Conservation (phyloP, 2,113 vertebrate genomes). For the Sclerurus mexicanus region DNA sequence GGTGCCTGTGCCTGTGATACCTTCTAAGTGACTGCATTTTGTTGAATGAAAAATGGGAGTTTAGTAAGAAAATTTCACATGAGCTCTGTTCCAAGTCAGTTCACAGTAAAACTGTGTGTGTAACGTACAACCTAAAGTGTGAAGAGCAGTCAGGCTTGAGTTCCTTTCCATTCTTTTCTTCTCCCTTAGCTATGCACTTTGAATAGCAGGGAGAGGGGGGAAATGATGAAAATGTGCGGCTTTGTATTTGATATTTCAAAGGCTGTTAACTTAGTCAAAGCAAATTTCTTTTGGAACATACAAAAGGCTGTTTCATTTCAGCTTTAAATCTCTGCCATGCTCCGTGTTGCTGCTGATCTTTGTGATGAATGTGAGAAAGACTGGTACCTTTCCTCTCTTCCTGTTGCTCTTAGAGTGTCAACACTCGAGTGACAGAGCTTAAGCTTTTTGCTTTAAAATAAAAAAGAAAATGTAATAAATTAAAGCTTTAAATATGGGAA, state of each 20-base stretch:
- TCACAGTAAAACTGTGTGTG: neutral
- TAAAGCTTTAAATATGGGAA: neutral
- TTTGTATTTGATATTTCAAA: neutral
- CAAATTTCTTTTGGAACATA: neutral
- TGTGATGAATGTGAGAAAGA: neutral
- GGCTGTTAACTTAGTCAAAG: neutral
- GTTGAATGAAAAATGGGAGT: neutral
- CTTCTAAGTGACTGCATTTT: neutral
- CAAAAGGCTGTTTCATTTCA: neutral
- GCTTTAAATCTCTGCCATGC: neutral
- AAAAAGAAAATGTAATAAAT: neutral
- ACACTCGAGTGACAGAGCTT: neutral
- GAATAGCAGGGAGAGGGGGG: neutral
- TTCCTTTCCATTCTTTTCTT: conserved; percentile 14
- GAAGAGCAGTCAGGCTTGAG: neutral
- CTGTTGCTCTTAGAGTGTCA: neutral
- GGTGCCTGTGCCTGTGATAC: neutral
- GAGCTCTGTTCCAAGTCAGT: neutral
- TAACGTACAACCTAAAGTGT: neutral
- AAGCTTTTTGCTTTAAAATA: neutral
- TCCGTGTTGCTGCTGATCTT: neutral
- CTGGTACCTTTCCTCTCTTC: neutral
- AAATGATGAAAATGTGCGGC: neutral
- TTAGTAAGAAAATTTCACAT: neutral
- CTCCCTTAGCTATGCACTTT: neutral